These are phyloP conservation scores for Tromatobia lineatoria DNA, from an alignment of 2,888 invertebrate genomes.

Conservation along the genomic window DNA sequence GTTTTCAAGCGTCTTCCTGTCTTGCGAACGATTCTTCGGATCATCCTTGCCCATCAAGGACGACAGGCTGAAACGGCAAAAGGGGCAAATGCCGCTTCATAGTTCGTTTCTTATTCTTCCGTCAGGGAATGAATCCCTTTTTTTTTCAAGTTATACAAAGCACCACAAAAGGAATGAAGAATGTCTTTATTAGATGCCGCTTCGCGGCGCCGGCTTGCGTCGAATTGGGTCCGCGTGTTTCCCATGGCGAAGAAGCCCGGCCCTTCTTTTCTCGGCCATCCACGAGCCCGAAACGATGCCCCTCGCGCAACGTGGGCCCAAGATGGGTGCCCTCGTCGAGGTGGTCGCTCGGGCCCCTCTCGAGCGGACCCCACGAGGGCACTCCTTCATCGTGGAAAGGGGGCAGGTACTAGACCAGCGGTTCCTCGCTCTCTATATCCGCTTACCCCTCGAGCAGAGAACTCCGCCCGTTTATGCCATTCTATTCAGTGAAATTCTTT, in stretches of 20 bases:
- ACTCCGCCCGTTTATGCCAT: constrained; percentile 54
- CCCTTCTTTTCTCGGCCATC: constrained; percentile 73
- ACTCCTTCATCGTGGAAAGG: constrained; percentile 62
- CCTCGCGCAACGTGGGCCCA: constrained; percentile 69
- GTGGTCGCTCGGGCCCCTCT: constrained; percentile 71
- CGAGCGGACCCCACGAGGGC: constrained; percentile 45
- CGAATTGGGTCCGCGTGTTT: constrained; percentile 78
- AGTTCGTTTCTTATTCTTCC: constrained; percentile 42
- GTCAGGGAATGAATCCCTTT: constrained; percentile 33
- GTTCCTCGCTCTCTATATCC: constrained; percentile 50
- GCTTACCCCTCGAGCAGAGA: constrained; percentile 21
- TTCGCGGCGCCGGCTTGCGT: constrained; percentile 71
- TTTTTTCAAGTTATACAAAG: constrained; percentile 35
- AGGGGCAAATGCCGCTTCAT: constrained; percentile 61
- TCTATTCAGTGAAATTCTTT: constrained; percentile 66
- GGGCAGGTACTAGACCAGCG: constrained; percentile 63
- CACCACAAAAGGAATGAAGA: constrained; percentile 82
- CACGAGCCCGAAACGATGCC: constrained; percentile 62
- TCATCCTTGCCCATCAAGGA: constrained; percentile 52
- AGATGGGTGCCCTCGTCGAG: constrained; percentile 80
- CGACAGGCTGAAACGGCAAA: constrained; percentile 51
- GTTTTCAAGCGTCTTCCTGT: not conserved
- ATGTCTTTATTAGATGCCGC: constrained; percentile 83
- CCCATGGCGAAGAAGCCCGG: constrained; percentile 71
- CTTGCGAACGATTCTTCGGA: constrained; percentile 28